Evolutionary conservation across 1,140 invertebrate species (phyloP).

Genomic region (Papilio helenus): DNA sequence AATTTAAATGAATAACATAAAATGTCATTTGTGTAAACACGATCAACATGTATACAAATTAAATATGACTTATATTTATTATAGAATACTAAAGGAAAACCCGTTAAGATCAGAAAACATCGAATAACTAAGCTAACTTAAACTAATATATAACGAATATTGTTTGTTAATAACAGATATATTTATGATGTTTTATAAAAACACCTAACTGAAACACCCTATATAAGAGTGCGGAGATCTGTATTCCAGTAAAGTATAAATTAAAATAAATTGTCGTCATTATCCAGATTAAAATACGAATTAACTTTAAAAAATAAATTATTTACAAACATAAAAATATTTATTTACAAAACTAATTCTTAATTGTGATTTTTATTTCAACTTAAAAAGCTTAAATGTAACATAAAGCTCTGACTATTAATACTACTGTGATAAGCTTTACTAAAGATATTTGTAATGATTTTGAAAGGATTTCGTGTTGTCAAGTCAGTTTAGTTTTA

Average conservation of each 20-base stretch:
- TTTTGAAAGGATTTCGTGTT: neutral
- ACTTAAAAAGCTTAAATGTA: neutral
- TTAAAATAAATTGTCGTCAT: slow-evolving; percentile 18
- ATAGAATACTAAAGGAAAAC: slow-evolving; percentile 33
- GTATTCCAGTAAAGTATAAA: neutral
- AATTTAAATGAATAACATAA: slow-evolving; percentile 22
- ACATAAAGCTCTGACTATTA: slow-evolving; percentile 2
- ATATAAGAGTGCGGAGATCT: slow-evolving; percentile 25
- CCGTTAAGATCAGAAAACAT: slow-evolving; percentile 38
- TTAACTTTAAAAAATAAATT: slow-evolving; percentile 42
- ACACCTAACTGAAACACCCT: slow-evolving; percentile 16
- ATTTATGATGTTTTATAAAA: neutral
- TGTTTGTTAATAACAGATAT: slow-evolving; percentile 16
- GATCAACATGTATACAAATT: slow-evolving; percentile 6
- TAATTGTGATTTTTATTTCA: slow-evolving; percentile 32
- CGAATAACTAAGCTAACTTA: slow-evolving; percentile 28
- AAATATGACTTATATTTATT: slow-evolving; percentile 8
- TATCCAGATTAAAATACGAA: neutral
- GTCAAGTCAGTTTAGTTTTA: neutral
- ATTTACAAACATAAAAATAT: slow-evolving; percentile 54
- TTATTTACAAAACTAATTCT: slow-evolving; percentile 50
- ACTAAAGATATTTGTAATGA: neutral
- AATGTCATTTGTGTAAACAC: slow-evolving; percentile 22
- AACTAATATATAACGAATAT: slow-evolving; percentile 12
- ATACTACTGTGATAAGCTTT: neutral